These are phyloP conservation scores for Dynastes maya DNA, from an alignment of 2,888 invertebrate species.

Conservation along the genomic window DNA sequence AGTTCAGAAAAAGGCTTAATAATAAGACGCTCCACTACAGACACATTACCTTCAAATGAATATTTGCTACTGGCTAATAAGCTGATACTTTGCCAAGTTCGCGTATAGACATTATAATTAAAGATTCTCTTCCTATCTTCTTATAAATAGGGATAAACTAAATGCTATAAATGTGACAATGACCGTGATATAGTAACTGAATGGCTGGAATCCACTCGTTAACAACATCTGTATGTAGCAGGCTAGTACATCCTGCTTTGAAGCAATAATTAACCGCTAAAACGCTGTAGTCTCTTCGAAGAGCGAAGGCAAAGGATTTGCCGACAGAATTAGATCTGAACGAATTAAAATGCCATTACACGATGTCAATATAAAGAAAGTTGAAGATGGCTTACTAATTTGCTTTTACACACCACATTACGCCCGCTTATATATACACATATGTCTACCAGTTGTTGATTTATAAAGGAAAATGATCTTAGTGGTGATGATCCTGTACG, in stretches of 20 bases:
- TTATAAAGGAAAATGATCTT: too few species aligned
- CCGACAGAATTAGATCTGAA: constrained; percentile 18
- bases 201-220: background rate
- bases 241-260: background rate
- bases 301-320: constrained; percentile 2
- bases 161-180: constrained; percentile 13
- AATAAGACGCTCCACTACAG: too few species aligned
- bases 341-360: constrained; percentile 16
- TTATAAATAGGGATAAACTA: too few species aligned
- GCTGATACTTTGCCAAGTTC: too few species aligned
- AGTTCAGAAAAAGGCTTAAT: too few species aligned
- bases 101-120: background rate
- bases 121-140: background rate
- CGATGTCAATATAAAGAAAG: background rate
- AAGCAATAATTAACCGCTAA: constrained; percentile 8
- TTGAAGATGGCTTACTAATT: constrained; percentile 1
- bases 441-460: background rate
- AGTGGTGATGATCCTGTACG: too few species aligned
- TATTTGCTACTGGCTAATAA: too few species aligned
- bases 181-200: background rate
- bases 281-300: background rate
- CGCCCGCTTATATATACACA: background rate
- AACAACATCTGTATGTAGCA: background rate
- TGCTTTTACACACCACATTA: background rate
- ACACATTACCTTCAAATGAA: too few species aligned